These are phyloP conservation scores for Scolopax bukidnonensis DNA, from an alignment of 2,797 vertebrate species.

Conservation along the genomic window DNA sequence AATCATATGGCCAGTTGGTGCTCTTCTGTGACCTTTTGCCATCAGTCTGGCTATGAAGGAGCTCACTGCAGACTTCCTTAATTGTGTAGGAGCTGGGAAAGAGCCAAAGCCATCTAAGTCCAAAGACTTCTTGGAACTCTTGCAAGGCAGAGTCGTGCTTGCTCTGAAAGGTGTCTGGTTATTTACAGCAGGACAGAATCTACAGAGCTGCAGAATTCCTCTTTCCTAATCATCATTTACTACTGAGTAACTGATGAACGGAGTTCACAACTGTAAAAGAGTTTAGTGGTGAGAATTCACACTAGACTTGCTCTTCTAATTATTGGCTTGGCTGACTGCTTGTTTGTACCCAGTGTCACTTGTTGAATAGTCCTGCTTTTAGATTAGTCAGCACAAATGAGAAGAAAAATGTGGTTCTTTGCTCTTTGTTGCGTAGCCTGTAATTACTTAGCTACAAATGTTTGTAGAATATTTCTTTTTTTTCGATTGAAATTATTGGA, in stretches of 20 bases:
- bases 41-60: neutral
- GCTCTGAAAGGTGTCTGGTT: neutral
- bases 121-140: neutral
- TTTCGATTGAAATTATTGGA: neutral
- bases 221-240: neutral
- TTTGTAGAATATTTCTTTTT: neutral
- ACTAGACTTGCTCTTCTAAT: neutral
- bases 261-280: neutral
- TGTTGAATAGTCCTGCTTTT: neutral
- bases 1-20: neutral
- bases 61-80: neutral
- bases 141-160: neutral
- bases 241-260: neutral
- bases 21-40: neutral
- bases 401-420: neutral
- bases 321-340: neutral
- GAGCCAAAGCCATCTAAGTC: neutral
- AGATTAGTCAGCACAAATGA: neutral
- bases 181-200: neutral
- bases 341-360: neutral
- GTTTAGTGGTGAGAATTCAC: neutral
- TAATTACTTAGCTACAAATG: neutral
- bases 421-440: neutral
- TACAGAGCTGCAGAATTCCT: neutral
- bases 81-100: neutral